These are phyloP conservation scores for Tragelaphus scriptus DNA, from an alignment of 2,113 vertebrate species.

Conservation along the genomic window DNA sequence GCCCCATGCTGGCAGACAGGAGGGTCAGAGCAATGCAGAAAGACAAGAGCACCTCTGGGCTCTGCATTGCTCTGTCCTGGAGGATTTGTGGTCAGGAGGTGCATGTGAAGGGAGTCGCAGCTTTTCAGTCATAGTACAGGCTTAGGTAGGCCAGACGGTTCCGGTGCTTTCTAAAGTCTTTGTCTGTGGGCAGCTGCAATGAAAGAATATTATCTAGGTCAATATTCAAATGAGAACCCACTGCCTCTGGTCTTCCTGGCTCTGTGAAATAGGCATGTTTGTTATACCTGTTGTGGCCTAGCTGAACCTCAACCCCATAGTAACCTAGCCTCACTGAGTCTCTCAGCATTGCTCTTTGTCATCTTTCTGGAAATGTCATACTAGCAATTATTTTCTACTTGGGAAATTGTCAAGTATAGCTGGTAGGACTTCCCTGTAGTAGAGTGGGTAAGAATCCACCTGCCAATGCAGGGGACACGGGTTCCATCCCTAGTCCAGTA, in stretches of 20 bases:
- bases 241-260: not conserved
- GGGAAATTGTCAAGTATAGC: not conserved
- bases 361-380: not conserved
- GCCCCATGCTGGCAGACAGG: not conserved
- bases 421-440: not conserved
- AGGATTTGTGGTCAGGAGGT: not conserved
- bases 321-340: not conserved
- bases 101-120: fast-evolving
- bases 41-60: not conserved
- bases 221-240: not conserved
- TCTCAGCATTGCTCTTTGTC: not conserved
- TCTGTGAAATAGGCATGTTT: not conserved
- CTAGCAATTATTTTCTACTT: not conserved
- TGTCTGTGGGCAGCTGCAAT: constrained; percentile 83
- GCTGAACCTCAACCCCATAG: not conserved
- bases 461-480: not conserved
- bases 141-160: constrained; percentile 82
- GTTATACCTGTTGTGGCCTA: no score
- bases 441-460: not conserved
- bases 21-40: not conserved
- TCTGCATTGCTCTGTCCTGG: not conserved
- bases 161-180: constrained; percentile 79
- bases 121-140: constrained; percentile 68
- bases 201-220: not conserved
- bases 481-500: not conserved